These are phyloP conservation scores for Myotis vivesi DNA, from an alignment of 2,797 vertebrate genomes.

Conservation along the genomic window DNA sequence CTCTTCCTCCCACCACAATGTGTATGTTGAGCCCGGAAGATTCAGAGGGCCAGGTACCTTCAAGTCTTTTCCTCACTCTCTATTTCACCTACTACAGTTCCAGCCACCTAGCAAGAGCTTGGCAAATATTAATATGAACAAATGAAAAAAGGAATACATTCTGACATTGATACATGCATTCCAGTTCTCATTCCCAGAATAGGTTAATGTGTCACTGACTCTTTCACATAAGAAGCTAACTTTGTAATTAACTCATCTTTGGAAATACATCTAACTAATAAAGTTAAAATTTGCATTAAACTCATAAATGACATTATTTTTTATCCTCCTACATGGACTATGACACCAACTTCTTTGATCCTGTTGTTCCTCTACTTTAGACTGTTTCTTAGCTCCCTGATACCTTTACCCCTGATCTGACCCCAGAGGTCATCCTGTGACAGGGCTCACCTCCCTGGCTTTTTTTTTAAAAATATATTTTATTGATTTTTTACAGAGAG, in stretches of 20 bases:
- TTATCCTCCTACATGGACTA: neutral
- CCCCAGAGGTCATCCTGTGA: neutral
- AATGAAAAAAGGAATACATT: neutral
- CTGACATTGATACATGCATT: neutral
- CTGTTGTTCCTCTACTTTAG: neutral
- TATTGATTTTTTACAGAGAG: too few relatives aligned
- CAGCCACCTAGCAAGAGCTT: neutral
- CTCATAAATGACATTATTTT: neutral
- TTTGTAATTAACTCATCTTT: neutral
- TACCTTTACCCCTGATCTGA: neutral
- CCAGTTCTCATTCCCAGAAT: neutral
- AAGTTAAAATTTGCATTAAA: neutral
- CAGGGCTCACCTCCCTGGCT: neutral
- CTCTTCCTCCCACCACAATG: neutral
- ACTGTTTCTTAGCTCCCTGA: neutral
- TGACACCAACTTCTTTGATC: neutral
- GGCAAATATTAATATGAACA: neutral
- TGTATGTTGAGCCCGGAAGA: neutral
- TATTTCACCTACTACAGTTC: neutral
- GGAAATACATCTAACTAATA: neutral
- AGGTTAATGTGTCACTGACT: neutral
- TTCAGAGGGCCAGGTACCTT: neutral
- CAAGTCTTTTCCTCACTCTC: neutral
- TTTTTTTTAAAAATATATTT: too few relatives aligned
- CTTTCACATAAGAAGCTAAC: neutral